Conservation (phyloP, 2,113 vertebrate genomes). For the sheep (Ovis aries) region ARS-UI_Ramb_v3.0 NC_056077.1:15036501-15037000, state of each 20-base stretch:
- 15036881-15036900: too few species aligned
- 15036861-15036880: too few species aligned
- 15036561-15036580: background rate
- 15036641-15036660: background rate
- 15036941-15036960: too few species aligned
- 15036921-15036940: too few species aligned
- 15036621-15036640: background rate
- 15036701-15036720: background rate
- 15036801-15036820: too few species aligned
- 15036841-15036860: too few species aligned
- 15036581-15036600: background rate
- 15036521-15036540: background rate
- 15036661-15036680: background rate
- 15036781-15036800: background rate
- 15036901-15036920: too few species aligned
- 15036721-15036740: rapidly evolving
- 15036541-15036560: background rate
- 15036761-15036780: background rate
- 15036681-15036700: background rate
- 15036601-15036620: background rate
- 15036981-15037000: too few species aligned
- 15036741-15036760: background rate
- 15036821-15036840: too few species aligned
- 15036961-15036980: too few species aligned
- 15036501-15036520: background rate